These are phyloP conservation scores for Machaerirhynchus nigripectus DNA, from an alignment of 2,113 vertebrate genomes.

Conservation along the genomic window DNA sequence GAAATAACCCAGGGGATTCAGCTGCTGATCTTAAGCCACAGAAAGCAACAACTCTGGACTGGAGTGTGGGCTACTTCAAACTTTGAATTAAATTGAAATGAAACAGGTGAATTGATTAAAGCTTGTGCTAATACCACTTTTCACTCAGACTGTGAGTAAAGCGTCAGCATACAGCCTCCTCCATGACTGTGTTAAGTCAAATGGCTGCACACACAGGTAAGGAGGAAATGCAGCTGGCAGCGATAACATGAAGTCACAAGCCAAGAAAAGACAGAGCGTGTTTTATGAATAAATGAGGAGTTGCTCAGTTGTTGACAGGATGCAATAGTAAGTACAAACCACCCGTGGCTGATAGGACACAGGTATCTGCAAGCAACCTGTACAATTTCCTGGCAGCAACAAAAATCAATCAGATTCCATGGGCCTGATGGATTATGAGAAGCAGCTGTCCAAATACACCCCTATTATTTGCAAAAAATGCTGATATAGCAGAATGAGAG, in stretches of 20 bases:
- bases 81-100: background rate
- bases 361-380: background rate
- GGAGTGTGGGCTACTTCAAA: background rate
- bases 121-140: background rate
- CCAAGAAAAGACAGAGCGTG: background rate
- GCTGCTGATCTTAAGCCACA: background rate
- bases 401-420: background rate
- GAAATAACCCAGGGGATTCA: background rate
- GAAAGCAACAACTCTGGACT: background rate
- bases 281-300: background rate
- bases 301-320: background rate
- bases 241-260: background rate
- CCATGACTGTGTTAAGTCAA: background rate
- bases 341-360: background rate
- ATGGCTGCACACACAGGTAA: background rate
- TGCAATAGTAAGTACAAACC: background rate
- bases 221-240: background rate
- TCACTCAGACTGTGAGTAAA: background rate
- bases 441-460: background rate
- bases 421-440: background rate
- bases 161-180: background rate
- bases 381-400: background rate
- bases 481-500: background rate
- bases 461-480: background rate
- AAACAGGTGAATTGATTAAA: background rate